Base-by-base conservation (phyloP, 2,888 invertebrate genomes). In the Rotaria macrura region DNA sequence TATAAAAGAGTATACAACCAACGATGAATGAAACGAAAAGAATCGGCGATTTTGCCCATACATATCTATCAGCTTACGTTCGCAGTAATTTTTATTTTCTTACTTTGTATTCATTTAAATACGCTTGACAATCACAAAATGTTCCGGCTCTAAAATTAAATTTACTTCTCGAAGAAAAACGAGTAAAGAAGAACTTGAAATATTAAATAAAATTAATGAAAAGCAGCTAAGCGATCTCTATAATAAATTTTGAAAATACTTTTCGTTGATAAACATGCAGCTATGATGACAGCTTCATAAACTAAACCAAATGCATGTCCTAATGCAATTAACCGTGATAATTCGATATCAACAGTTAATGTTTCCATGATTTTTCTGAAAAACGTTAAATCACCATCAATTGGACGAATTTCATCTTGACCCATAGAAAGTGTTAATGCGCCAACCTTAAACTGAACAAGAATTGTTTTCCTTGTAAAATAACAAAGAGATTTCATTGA, bases 321-420 rank as follows among this genome's bases (percentile, higher is more conserved):
- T 6, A 97, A 91, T 87, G 95, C 92, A 86, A 97, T 94, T 23
- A 97, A 91, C 89, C 96, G 96, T 20, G 95, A 93, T 9, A 95
- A 91, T 86, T 93, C 93, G 49, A 96, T 94, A 90, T 96, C 95
- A 0, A 97, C 89, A 0, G 97, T 97, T 74, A 97, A 91, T 72
- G 92, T 91, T 0, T 95, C 94, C 94, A 96, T 94, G 0, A 97
- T 92, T 17, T 92, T 92, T 0, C 97, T 97, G 88, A 97, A 91
- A 90, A 94, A 94, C 0, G 96, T 96, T 83, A 97, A 89, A 87
- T 96, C 94, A 0, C 97, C 97, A 90, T 97, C 96, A 57, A 91
- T 90, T 40, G 90, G 89, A 0, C 12, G 92, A 93, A 65, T 93
- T 91, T 0, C 92, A 43, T 43, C 79, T 43, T 43, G 40, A 25